These are phyloP conservation scores for Craterocephalus amniculus DNA, from an alignment of 2,797 vertebrate genomes.

Conservation along the genomic window DNA sequence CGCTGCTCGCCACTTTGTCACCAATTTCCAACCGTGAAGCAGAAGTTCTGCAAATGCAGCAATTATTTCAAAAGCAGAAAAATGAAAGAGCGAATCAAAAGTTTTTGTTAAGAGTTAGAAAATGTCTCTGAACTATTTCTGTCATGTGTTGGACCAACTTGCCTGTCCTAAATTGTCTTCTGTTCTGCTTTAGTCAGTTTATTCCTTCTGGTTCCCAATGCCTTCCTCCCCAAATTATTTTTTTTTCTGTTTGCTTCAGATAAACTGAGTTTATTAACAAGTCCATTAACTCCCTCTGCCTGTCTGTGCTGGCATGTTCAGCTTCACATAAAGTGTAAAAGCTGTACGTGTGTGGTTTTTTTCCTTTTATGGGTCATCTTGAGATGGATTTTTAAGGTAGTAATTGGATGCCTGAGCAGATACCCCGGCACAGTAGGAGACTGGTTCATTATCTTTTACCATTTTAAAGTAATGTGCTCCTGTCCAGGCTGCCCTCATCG, in stretches of 20 bases:
- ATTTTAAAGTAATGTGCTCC: constrained; percentile 71
- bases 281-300: constrained; percentile 55
- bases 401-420: constrained; percentile 81
- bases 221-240: constrained; percentile 11
- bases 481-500: constrained; percentile 76
- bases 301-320: constrained; percentile 18
- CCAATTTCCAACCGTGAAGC: constrained; percentile 67
- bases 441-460: constrained; percentile 78
- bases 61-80: constrained; percentile 73
- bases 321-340: constrained; percentile 51
- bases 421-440: constrained; percentile 73
- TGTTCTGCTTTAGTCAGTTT: constrained; percentile 25
- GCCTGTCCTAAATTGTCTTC: constrained; percentile 25
- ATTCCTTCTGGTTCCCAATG: constrained; percentile 13
- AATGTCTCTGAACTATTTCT: constrained; percentile 48
- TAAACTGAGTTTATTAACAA: constrained; percentile 60
- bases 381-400: constrained; percentile 75
- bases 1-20: constrained; percentile 71
- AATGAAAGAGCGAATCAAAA: constrained; percentile 65
- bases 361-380: constrained; percentile 73
- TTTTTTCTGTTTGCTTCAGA: constrained; percentile 9
- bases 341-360: constrained; percentile 17
- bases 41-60: constrained; percentile 72
- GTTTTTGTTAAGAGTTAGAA: constrained; percentile 53
- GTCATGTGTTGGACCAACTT: constrained; percentile 20